Evolutionary conservation across 2,113 vertebrate species (phyloP).

Genomic region (Ageneiosus marmoratus): DNA sequence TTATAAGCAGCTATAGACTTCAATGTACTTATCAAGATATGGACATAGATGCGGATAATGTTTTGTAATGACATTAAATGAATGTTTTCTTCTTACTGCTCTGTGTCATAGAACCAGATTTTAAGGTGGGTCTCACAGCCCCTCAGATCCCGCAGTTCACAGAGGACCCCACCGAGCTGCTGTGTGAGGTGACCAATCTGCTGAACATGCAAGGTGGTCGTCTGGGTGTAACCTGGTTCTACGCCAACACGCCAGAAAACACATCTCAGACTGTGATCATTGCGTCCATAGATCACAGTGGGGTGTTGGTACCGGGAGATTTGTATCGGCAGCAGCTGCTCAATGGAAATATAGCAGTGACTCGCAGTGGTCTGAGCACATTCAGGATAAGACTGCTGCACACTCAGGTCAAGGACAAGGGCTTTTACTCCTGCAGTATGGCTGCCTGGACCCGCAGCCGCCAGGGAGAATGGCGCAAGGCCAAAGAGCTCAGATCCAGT

Average conservation of each 20-base stretch:
- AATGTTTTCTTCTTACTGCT: background rate
- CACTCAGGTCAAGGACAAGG: constrained; percentile 77
- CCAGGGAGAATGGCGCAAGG: constrained; percentile 77
- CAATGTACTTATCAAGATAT: background rate
- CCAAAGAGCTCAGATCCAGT: constrained; percentile 72
- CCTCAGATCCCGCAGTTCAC: constrained; percentile 70
- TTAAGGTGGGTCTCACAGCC: constrained; percentile 73
- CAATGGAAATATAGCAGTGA: constrained; percentile 76
- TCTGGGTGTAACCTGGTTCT: constrained; percentile 78
- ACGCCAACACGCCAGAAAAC: constrained; percentile 49
- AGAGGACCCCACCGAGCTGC: constrained; percentile 76
- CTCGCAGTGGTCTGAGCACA: constrained; percentile 61
- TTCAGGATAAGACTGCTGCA: constrained; percentile 81
- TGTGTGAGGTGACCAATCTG: constrained; percentile 64
- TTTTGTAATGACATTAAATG: background rate
- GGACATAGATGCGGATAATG: background rate
- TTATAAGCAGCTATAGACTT: background rate
- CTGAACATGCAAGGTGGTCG: constrained; percentile 58
- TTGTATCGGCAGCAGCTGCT: constrained; percentile 67
- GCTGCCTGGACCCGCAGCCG: constrained; percentile 73
- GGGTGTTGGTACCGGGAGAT: constrained; percentile 66
- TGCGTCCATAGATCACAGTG: constrained; percentile 72
- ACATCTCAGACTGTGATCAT: constrained; percentile 51
- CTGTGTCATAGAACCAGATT: constrained; percentile 70
- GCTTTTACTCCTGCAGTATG: constrained; percentile 77